Percentiles rank a stretch among this genome's conserved stretches.
Evolutionary conservation across 1,140 invertebrate genomes (phyloP).

Genomic region (Cydia splendana): DNA sequence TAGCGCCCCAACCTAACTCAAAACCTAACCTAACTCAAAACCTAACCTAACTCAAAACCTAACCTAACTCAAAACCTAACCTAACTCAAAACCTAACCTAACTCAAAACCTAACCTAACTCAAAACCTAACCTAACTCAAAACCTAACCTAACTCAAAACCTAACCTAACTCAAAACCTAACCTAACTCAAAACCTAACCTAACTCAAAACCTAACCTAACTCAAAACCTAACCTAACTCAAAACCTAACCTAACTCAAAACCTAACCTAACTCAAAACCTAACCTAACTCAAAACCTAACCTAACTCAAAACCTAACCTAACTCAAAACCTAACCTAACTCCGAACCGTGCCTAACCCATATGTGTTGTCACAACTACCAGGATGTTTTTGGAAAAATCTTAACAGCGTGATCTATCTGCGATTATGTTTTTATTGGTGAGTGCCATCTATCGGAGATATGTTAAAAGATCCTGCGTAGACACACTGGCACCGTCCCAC

Average conservation of each 20-base stretch:
- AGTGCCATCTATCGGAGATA: too few species aligned
- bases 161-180: slow-evolving; percentile 34
- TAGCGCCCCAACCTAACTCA: slow-evolving; percentile 44
- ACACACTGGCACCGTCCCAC: too few species aligned
- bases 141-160: slow-evolving; percentile 51
- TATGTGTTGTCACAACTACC: too few species aligned
- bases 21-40: slow-evolving; percentile 42
- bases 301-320: slow-evolving; percentile 48
- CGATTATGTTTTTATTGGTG: too few species aligned
- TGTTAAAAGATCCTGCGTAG: too few species aligned
- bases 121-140: slow-evolving; percentile 41
- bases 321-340: slow-evolving; percentile 49
- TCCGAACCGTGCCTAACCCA: too few species aligned
- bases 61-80: slow-evolving; percentile 46
- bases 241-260: slow-evolving; percentile 39
- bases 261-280: slow-evolving; percentile 42
- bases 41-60: slow-evolving; percentile 37
- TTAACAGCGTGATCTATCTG: too few species aligned
- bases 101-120: slow-evolving; percentile 35
- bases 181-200: slow-evolving; percentile 55
- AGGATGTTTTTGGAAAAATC: too few species aligned
- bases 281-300: slow-evolving; percentile 48
- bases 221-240: slow-evolving; percentile 52
- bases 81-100: slow-evolving; percentile 43
- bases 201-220: slow-evolving; percentile 56